These are phyloP conservation scores for Sclerodermus sp. DNA, from an alignment of 2,888 invertebrate species.

Conservation along the genomic window DNA sequence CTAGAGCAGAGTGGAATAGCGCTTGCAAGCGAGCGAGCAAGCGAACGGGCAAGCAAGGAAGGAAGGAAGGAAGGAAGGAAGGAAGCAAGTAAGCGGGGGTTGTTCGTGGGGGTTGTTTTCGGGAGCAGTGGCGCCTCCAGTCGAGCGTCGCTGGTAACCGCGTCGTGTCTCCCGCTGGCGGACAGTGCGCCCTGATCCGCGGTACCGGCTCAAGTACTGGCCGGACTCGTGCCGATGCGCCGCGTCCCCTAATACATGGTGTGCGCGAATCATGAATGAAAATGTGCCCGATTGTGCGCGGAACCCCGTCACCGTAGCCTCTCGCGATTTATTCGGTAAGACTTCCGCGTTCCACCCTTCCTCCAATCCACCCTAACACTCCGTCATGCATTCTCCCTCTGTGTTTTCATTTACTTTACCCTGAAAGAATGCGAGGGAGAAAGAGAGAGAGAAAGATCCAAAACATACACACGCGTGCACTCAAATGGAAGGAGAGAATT, in stretches of 20 bases:
- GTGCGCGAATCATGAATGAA: slow-evolving; percentile 33
- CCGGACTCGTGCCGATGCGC: slow-evolving; percentile 7
- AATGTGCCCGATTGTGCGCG: slow-evolving; percentile 14
- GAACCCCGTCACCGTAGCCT: not conserved
- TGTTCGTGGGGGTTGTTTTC: slow-evolving; percentile 39
- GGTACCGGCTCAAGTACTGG: slow-evolving; percentile 33
- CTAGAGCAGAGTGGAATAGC: too few relatives aligned
- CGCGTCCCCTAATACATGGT: slow-evolving; percentile 8
- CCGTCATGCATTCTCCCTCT: too few relatives aligned
- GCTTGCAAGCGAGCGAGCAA: too few relatives aligned
- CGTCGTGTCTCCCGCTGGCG: slow-evolving; percentile 20
- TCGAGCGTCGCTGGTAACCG: slow-evolving; percentile 23
- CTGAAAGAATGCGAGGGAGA: too few relatives aligned
- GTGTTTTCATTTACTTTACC: too few relatives aligned
- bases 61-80: not conserved
- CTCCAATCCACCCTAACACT: too few relatives aligned
- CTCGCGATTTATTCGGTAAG: not conserved
- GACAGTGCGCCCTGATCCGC: slow-evolving; percentile 53
- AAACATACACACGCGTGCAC: too few relatives aligned
- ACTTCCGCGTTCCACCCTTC: too few relatives aligned
- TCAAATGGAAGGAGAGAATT: too few relatives aligned
- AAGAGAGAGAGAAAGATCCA: too few relatives aligned
- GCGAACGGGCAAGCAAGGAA: too few relatives aligned
- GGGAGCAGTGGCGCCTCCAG: slow-evolving; percentile 37
- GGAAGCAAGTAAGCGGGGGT: not conserved